Percentiles rank a stretch among this genome's conserved stretches.
Conservation (phyloP, 1,140 invertebrate genomes). For the Atta colombica region DNA sequence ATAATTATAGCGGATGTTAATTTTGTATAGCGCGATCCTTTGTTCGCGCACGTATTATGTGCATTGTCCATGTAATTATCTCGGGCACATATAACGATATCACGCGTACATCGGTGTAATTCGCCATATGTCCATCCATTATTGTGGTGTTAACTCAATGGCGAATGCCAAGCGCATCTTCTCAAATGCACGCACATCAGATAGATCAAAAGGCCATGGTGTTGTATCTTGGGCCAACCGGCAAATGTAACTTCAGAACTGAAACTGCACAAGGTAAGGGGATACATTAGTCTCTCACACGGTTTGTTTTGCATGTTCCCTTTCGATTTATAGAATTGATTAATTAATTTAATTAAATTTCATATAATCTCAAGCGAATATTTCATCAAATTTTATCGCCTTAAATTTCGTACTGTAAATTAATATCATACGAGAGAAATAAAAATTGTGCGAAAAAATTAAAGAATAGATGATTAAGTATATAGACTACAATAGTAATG, state of each 20-base stretch:
- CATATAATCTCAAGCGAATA: neutral
- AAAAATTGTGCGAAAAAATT: neutral
- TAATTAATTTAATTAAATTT: neutral
- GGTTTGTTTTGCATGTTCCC: neutral
- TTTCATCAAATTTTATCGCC: neutral
- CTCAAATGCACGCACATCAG: conserved; percentile 49
- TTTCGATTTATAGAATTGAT: neutral
- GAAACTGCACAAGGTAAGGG: conserved; percentile 3
- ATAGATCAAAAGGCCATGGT: conserved; percentile 43
- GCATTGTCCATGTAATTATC: conserved; percentile 45
- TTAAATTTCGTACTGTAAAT: neutral
- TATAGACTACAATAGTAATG: neutral
- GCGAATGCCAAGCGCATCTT: conserved; percentile 43
- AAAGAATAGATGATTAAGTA: neutral
- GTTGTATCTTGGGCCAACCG: neutral
- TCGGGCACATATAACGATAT: conserved; percentile 15
- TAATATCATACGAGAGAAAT: neutral
- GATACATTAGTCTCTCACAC: neutral
- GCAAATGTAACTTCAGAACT: conserved; percentile 30
- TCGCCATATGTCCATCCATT: conserved; percentile 8
- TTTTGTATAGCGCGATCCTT: conserved; percentile 17
- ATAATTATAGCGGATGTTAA: conserved; percentile 19
- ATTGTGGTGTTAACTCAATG: conserved; percentile 49
- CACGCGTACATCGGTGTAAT: neutral
- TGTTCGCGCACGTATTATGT: conserved; percentile 20